Base-by-base conservation (phyloP, 2,888 invertebrate species). In the Brenthis daphne region DNA sequence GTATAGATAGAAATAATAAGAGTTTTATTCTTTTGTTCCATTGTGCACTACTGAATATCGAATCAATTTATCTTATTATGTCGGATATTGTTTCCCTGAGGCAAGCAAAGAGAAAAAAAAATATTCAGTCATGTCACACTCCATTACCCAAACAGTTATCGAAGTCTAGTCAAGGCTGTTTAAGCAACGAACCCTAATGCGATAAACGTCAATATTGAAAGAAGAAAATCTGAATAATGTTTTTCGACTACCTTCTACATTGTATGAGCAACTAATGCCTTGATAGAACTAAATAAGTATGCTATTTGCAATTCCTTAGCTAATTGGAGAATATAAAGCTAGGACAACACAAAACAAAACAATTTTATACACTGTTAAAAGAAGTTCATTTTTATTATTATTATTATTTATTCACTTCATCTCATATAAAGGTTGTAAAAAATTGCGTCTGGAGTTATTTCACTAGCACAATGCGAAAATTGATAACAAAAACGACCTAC, bases 401-500 rank as follows among this genome's bases (percentile, higher is more conserved):
- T 70, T 71, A 74, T 71, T 72, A 70, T 73, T 72, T 65, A 72
- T 72, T 71, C 69, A 57, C 69, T 70, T 60, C 56, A 74, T 73
- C 68, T 65, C 61, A 73, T 65, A 77, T 72, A 77, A 77, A 71
- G 68, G 74, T 73, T 70, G 67, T 70, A 73, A 76, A 73, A 76
- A 77, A 75, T 76, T 72, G 71, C 73, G 73, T 66, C 70, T 72
- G 81, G 83, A 82, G 83, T 85, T 85, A 86, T 85, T 84, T 82
- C 81, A 79, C 82, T 81, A 80, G 82, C 84, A 89, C 88, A 88
- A 86, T 86, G 83, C 80, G 80, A 83, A 87, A 85, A 87, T 89
- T 86, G 85, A 81, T 79, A 82, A 88, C 86, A 88, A 89, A 89
- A 89, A 88, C 87, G 87, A 84, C 85, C 86, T 85, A 85, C 85